Percentiles rank a stretch among this genome's conserved stretches.
Evolutionary conservation across 1,140 invertebrate species (phyloP).

Genomic region (Hesperophylax magnus): DNA sequence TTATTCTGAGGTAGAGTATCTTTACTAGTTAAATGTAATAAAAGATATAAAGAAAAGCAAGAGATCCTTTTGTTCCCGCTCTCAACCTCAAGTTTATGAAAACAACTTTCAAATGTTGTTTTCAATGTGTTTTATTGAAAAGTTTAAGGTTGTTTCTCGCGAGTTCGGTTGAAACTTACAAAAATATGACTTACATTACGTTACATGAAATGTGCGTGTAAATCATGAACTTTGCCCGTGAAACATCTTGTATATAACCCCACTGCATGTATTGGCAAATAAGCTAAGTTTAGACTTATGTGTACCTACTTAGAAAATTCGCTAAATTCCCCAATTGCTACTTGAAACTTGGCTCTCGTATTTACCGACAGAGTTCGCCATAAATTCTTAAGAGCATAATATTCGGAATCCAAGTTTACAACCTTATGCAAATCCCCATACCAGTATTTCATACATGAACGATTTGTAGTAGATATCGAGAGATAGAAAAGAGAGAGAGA

Average conservation of each 20-base stretch:
- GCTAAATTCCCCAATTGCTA: slow-evolving; percentile 54
- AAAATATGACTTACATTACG: slow-evolving; percentile 26
- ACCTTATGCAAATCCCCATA: slow-evolving; percentile 39
- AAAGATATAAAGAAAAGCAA: too few relatives aligned
- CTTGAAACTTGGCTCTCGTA: slow-evolving; percentile 54
- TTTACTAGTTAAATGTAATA: too few relatives aligned
- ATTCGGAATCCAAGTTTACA: slow-evolving; percentile 49
- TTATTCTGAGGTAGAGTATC: too few relatives aligned
- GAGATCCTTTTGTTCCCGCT: not conserved
- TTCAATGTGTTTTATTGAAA: not conserved
- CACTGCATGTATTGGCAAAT: slow-evolving; percentile 42
- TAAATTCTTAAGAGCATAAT: slow-evolving; percentile 48
- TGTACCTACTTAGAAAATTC: slow-evolving; percentile 51
- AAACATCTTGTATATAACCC: slow-evolving; percentile 24
- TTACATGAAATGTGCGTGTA: slow-evolving; percentile 27
- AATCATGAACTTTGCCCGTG: slow-evolving; percentile 30
- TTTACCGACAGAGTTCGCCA: slow-evolving; percentile 52
- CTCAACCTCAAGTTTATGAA: not conserved
- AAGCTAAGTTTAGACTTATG: slow-evolving; percentile 51
- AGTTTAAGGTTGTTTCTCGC: not conserved
- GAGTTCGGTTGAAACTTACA: slow-evolving; percentile 4
- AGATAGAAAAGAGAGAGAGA: too few relatives aligned
- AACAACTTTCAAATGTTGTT: not conserved
- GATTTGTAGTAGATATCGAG: slow-evolving; percentile 43
- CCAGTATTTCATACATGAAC: slow-evolving; percentile 48